Evolutionary conservation across 2,797 vertebrate genomes (phyloP).

Genomic region (Eulemur albifrons): DNA sequence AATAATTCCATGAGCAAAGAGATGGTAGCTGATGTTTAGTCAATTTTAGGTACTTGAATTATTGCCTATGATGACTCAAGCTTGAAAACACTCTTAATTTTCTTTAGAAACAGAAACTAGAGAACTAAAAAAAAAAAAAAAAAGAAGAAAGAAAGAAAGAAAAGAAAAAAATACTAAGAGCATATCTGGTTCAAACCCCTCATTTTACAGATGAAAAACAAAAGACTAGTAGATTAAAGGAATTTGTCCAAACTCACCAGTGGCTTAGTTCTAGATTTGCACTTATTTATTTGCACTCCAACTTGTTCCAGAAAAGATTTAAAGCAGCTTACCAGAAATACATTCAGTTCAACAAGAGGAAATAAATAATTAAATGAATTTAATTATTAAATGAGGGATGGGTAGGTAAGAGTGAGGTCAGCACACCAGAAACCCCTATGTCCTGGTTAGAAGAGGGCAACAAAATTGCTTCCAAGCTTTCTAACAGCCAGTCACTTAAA

Average conservation of each 20-base stretch:
- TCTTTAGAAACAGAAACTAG: not conserved
- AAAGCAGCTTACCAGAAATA: not conserved
- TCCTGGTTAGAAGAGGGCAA: not conserved
- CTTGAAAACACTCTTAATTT: not conserved
- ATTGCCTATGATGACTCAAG: not conserved
- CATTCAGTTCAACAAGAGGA: not conserved
- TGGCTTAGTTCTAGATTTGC: not conserved
- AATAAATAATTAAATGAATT: not conserved
- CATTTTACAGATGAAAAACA: not conserved
- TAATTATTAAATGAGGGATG: not conserved
- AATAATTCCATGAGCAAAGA: not conserved
- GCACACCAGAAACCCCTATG: not conserved
- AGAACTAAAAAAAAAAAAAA: not conserved
- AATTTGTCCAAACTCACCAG: not conserved
- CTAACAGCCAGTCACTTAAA: not conserved
- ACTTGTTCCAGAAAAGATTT: slow-evolving; percentile 1
- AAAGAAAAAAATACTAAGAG: not conserved
- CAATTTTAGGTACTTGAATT: not conserved
- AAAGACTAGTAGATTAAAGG: not conserved
- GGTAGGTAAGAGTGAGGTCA: not conserved
- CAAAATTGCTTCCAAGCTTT: not conserved
- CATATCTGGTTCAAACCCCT: not conserved
- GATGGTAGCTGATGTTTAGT: not conserved
- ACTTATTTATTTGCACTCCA: not conserved
- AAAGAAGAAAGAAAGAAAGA: too few relatives aligned